Conservation (phyloP, 1,140 invertebrate species). For the Paraescarpia echinospica region DNA sequence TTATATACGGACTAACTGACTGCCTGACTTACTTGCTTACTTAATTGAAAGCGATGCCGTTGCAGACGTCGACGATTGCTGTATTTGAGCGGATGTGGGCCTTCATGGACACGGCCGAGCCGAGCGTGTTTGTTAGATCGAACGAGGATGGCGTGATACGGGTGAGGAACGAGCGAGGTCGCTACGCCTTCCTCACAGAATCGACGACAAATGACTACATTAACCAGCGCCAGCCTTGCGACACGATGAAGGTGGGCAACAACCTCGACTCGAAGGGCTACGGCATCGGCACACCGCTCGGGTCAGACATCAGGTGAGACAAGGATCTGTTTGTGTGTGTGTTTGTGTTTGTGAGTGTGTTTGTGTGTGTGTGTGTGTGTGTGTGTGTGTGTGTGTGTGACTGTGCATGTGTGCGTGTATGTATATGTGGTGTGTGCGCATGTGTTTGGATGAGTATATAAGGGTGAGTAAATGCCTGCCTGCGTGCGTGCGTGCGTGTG, state of each 20-base stretch:
- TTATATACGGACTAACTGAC: no score
- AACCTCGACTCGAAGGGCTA: constrained; percentile 93
- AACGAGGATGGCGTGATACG: constrained; percentile 83
- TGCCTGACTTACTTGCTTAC: no score
- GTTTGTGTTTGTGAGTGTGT: neutral
- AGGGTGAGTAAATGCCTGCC: no score
- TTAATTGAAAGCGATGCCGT: neutral
- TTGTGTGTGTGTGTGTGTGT: neutral
- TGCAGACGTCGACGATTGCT: constrained; percentile 84
- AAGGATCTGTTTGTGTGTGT: neutral
- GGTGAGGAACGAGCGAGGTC: constrained; percentile 67
- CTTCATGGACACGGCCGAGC: constrained; percentile 71
- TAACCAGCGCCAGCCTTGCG: constrained; percentile 88
- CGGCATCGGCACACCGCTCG: constrained; percentile 87
- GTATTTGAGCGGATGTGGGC: constrained; percentile 95
- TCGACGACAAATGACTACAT: constrained; percentile 94
- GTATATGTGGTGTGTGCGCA: neutral
- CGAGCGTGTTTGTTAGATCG: constrained; percentile 72
- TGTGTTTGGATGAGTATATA: no score
- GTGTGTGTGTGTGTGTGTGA: neutral
- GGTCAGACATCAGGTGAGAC: constrained; percentile 80
- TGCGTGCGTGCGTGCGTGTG: no score
- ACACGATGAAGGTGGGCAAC: constrained; percentile 88
- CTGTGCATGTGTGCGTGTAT: neutral
- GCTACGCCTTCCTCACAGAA: constrained; percentile 91